phyloP scores from a whole-genome alignment of 2,113 vertebrate species.

The Dasyurus viverrinus region DNA sequence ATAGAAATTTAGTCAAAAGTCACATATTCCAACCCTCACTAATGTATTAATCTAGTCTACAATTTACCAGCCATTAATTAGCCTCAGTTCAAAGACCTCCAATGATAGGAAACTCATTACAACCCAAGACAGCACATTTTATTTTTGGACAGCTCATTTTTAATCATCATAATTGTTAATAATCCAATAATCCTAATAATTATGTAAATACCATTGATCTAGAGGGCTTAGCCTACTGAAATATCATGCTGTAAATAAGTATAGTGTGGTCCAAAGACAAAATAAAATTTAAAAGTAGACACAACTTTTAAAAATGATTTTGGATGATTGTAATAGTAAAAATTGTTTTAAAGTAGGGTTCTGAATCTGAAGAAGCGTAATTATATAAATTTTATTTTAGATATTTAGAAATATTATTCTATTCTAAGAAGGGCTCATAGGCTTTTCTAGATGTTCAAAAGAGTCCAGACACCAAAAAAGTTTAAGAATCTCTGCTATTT shows the following conservation, averaged over 20 bases:
- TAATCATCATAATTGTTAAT: neutral
- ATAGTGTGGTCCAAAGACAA: neutral
- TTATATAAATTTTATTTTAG: neutral
- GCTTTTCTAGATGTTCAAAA: neutral
- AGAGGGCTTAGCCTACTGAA: constrained; percentile 19
- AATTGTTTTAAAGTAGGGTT: neutral
- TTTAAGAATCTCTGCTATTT: neutral
- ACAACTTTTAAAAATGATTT: neutral
- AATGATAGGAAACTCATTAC: neutral
- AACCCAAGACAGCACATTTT: neutral
- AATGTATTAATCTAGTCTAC: neutral
- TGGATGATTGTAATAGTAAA: constrained; percentile 14
- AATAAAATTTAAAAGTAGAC: neutral
- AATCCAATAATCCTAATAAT: neutral
- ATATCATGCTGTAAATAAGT: neutral
- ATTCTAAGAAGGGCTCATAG: neutral
- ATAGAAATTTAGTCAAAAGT: neutral
- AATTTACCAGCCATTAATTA: neutral
- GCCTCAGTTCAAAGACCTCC: neutral
- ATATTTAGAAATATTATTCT: neutral
- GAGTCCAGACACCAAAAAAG: neutral
- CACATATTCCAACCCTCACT: neutral
- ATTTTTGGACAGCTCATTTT: neutral
- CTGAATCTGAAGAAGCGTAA: neutral
- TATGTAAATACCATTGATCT: neutral